Percentiles rank a stretch among this genome's conserved stretches.
Evolutionary conservation across 23 tunicate species (phyloP).

Genomic region (Ascidia mentula): DNA sequence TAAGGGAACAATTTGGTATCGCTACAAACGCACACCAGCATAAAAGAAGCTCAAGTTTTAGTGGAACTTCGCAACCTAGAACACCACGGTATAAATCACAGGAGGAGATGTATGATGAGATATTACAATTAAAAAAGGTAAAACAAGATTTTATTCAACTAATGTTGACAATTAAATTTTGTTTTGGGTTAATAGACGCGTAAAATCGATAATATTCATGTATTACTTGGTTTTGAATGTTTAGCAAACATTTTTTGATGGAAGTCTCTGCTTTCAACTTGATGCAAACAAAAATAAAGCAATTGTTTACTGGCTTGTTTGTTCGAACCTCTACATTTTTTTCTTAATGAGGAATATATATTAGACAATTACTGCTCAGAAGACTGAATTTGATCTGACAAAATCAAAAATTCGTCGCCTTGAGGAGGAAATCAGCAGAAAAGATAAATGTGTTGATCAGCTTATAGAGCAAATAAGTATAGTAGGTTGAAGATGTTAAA

Average conservation of each 20-base stretch:
- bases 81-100: slow-evolving; percentile 62
- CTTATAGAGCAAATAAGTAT: slow-evolving; percentile 27
- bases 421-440: slow-evolving; percentile 55
- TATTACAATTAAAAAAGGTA: slow-evolving; percentile 48
- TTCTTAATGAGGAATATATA: background rate
- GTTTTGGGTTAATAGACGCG: no score
- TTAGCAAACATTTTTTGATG: no score
- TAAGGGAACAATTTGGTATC: slow-evolving; percentile 48
- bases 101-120: slow-evolving; percentile 74
- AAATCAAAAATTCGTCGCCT: slow-evolving; percentile 51
- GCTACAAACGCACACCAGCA: background rate
- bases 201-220: no score
- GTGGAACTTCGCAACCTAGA: slow-evolving; percentile 22
- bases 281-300: no score
- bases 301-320: no score
- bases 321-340: no score
- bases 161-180: no score
- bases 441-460: slow-evolving; percentile 48
- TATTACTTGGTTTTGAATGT: no score
- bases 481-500: background rate
- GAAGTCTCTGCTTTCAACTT: no score
- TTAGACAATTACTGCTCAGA: slow-evolving; percentile 30
- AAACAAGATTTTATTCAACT: no score
- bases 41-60: slow-evolving; percentile 45
- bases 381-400: slow-evolving; percentile 42